Evolutionary conservation across 2,888 invertebrate species (phyloP), one percentile per base, ranked within the genome.

Genomic region (Ephialtes manifestator): DNA sequence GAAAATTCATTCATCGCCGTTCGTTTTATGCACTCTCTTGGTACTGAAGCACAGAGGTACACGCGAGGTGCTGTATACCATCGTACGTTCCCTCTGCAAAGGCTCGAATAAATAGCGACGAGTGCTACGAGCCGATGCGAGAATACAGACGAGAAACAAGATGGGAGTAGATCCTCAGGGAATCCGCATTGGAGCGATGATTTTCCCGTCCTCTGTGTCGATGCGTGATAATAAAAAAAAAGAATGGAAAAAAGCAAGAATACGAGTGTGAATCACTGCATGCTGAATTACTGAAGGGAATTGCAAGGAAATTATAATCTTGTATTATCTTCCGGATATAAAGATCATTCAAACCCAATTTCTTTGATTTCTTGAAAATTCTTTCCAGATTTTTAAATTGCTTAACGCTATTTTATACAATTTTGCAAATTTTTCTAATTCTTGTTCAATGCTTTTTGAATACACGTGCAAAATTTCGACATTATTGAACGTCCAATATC

Each of bases 1-100:
- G 83, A 11, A 79, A 79, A 79, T 83, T 83, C 63, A 83, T 75
- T 83, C 79, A 63, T 75, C 78, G 79, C 20, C 67, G 53, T 72
- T 78, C 77, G 77, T 72, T 83, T 70, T 83, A 83, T 79, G 60
- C 74, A 43, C 74, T 63, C 74, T 70, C 55, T 53, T 18, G 58
- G 31, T 75, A 60, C 58, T 70, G 68, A n/a, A 48, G 48, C 67
- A 43, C 58, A 13, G 58, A 72, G 72, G 39, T 15, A n/a, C 28
- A 70, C 63, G 63, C 63, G 63, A 10, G n/a, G 20, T 63, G 63
- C 58, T 48, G n/a, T 28, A 71, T 65, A 51, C 31, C 18, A 53
- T 79, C 78, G 71, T 70, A 63, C 70, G 35, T 58, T 58, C 60
- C 58, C 83, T 39, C 65, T 43, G 72, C 70, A 53, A 78, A 75